phyloP scores from a whole-genome alignment of 2,888 invertebrate genomes.

The Oscheius sp. region DNA sequence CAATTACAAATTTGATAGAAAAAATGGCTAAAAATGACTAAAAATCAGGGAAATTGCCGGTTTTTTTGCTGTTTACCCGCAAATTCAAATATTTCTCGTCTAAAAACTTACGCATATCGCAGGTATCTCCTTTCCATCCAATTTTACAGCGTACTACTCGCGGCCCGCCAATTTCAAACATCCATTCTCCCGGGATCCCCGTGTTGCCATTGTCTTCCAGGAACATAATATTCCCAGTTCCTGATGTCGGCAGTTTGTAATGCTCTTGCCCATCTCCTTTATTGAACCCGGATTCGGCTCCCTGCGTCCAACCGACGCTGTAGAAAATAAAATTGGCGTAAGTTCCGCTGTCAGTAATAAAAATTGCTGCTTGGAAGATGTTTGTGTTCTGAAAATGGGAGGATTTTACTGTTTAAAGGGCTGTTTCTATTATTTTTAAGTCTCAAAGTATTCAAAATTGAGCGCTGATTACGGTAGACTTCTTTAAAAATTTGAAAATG shows the following conservation, averaged over 20 bases:
- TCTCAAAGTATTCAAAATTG: too few species aligned
- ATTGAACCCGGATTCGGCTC: slow-evolving; percentile 73
- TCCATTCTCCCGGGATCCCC: slow-evolving; percentile 73
- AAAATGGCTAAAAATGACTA: too few species aligned
- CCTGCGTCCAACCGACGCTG: slow-evolving; percentile 73
- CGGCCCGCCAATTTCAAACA: slow-evolving; percentile 68
- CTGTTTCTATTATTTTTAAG: neutral
- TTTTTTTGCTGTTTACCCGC: too few species aligned
- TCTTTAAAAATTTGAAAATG: too few species aligned
- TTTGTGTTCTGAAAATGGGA: slow-evolving; percentile 67
- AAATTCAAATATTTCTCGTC: too few species aligned
- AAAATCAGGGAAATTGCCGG: too few species aligned
- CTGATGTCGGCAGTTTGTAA: slow-evolving; percentile 70
- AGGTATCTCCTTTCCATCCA: slow-evolving; percentile 73
- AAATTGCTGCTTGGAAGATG: slow-evolving; percentile 72
- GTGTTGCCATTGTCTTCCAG: slow-evolving; percentile 73
- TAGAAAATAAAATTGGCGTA: slow-evolving; percentile 73
- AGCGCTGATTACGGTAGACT: too few species aligned
- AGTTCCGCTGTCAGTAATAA: slow-evolving; percentile 70
- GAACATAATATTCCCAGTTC: slow-evolving; percentile 72
- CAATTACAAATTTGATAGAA: too few species aligned
- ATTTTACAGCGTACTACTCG: slow-evolving; percentile 70
- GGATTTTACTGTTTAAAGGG: neutral
- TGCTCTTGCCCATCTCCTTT: slow-evolving; percentile 63
- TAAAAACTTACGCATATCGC: slow-evolving; percentile 66